Evolutionary conservation across 30 jellyfish, hydroid and myxozoan genomes (phyloP).

Genomic region (Pelagia noctiluca): DNA sequence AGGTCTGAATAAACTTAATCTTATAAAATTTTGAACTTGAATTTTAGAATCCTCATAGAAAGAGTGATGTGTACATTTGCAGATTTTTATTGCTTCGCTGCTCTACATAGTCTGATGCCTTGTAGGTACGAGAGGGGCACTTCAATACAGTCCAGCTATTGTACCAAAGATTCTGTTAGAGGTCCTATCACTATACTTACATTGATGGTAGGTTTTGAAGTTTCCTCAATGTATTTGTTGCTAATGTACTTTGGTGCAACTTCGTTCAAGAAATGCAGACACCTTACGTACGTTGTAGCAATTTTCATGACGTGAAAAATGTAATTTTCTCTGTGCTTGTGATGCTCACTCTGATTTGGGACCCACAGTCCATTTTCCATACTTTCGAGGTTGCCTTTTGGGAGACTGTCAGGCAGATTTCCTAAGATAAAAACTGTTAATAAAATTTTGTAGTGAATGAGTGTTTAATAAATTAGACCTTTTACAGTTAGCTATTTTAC

Average conservation of each 20-base stretch:
- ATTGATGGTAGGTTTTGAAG: neutral
- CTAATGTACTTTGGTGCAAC: constrained; percentile 22
- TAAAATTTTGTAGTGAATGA: no score
- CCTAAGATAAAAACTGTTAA: no score
- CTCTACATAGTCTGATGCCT: neutral
- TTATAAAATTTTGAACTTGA: no score
- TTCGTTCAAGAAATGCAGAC: constrained; percentile 36
- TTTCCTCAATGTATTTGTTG: neutral
- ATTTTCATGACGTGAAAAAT: constrained; percentile 40
- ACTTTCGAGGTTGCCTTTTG: constrained; percentile 32
- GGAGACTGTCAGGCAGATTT: constrained; percentile 33
- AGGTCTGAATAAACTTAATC: no score
- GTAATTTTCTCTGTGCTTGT: constrained; percentile 16
- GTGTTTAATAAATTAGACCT: no score
- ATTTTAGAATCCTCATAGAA: no score
- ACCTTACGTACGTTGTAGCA: constrained; percentile 7
- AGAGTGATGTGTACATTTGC: no score
- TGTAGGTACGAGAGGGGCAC: neutral
- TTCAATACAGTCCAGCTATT: neutral
- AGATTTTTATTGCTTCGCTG: neutral
- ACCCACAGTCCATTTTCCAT: constrained; percentile 38
- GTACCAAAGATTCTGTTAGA: neutral
- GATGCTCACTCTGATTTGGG: constrained; percentile 24
- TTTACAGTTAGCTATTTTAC: no score
- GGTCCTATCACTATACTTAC: neutral